phyloP scores from a whole-genome alignment of 2,888 invertebrate species.

The Leptura quadrifasciata region DNA sequence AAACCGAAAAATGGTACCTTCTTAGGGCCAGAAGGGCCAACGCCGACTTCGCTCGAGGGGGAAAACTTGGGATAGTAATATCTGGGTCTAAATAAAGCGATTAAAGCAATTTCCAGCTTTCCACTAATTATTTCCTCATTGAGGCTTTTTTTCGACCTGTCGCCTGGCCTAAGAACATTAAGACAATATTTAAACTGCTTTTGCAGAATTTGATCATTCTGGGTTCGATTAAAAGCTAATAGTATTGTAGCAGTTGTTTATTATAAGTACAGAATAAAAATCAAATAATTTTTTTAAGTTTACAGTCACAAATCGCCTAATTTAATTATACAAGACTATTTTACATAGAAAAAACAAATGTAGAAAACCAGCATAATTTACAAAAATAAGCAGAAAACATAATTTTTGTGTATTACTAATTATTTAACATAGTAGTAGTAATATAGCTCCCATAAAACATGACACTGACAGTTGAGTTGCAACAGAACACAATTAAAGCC shows the following conservation, averaged over 20 bases:
- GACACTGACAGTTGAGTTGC: conserved; percentile 35
- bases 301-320: conserved; percentile 41
- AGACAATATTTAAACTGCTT: too few species aligned
- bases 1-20: too few species aligned
- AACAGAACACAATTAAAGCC: conserved; percentile 37
- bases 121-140: too few species aligned
- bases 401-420: conserved; percentile 10
- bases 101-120: too few species aligned
- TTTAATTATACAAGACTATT: conserved; percentile 31
- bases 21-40: too few species aligned
- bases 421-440: conserved; percentile 9
- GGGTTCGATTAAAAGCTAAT: conserved; percentile 9
- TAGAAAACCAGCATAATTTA: conserved; percentile 1
- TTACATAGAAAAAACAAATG: conserved; percentile 5
- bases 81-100: too few species aligned
- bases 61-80: too few species aligned
- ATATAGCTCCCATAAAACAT: conserved; percentile 20
- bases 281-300: conserved; percentile 24
- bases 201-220: background rate
- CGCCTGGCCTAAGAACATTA: too few species aligned
- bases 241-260: conserved; percentile 46
- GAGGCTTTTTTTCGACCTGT: too few species aligned
- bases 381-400: conserved; percentile 8
- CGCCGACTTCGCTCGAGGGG: too few species aligned
- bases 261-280: conserved; percentile 43